phyloP scores from a whole-genome alignment of 1,140 invertebrate genomes.

The Polyergus mexicanus region DNA sequence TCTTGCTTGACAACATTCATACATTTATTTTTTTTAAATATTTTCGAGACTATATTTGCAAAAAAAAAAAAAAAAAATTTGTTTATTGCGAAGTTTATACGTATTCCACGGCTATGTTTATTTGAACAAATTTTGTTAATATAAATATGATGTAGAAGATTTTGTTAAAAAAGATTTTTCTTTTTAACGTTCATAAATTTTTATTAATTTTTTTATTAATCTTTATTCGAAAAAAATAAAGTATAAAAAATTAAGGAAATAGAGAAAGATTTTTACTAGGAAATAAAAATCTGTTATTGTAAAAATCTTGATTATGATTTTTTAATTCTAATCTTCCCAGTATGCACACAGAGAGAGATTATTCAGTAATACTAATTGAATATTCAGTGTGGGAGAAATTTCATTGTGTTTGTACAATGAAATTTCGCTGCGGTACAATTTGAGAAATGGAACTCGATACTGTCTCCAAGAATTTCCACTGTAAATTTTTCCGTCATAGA shows the following conservation, averaged over 20 bases:
- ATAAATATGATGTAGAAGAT: too few relatives aligned
- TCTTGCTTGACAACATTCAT: not conserved
- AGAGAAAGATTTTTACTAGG: not conserved
- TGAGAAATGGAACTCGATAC: constrained; percentile 30
- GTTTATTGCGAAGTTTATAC: too few relatives aligned
- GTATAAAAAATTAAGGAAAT: not conserved
- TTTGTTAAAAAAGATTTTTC: too few relatives aligned
- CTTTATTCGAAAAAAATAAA: not conserved
- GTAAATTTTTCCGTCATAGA: constrained; percentile 34
- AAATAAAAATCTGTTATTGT: not conserved
- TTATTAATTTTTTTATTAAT: not conserved
- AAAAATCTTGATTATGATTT: not conserved
- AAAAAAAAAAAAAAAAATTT: too few relatives aligned
- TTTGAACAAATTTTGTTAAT: too few relatives aligned
- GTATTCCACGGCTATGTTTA: too few relatives aligned
- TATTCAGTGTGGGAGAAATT: constrained; percentile 14
- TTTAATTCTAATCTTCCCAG: not conserved
- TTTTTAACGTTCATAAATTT: not conserved
- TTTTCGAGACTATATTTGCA: too few relatives aligned
- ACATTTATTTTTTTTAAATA: too few relatives aligned
- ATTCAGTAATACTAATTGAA: constrained; percentile 11
- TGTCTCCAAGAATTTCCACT: constrained; percentile 11
- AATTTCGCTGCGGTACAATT: not conserved
- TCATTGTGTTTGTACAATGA: constrained; percentile 36
- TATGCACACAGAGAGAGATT: not conserved